These are phyloP conservation scores for Aurelia coerulea DNA, from an alignment of 30 jellyfish, hydroid and myxozoan species.

Conservation along the genomic window DNA sequence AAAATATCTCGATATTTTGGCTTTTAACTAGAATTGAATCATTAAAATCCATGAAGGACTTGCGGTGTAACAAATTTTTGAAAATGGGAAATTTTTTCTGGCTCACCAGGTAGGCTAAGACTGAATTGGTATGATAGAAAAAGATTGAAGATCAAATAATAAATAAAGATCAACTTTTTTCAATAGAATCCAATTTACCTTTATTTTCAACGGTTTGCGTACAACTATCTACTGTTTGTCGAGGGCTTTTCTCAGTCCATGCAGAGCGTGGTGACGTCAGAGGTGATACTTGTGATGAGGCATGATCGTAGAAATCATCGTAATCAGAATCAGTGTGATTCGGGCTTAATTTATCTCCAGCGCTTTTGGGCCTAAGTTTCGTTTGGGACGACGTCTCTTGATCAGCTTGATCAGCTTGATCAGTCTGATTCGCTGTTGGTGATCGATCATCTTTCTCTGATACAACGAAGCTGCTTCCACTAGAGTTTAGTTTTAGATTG, in stretches of 20 bases:
- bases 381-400: not conserved
- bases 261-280: constrained; percentile 69
- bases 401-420: no score
- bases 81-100: no score
- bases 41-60: no score
- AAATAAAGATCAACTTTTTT: no score
- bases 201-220: constrained; percentile 81
- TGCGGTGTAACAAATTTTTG: no score
- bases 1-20: no score
- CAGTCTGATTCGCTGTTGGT: not conserved
- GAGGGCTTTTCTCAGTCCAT: constrained; percentile 72
- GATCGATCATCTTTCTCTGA: constrained; percentile 16
- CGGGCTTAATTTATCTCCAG: constrained; percentile 45
- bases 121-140: no score
- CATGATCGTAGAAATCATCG: constrained; percentile 60
- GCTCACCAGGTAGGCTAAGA: no score
- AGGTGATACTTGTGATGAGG: constrained; percentile 72
- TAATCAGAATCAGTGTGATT: constrained; percentile 45
- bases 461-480: constrained; percentile 30
- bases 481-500: constrained; percentile 18
- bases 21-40: no score
- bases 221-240: constrained; percentile 65
- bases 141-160: no score
- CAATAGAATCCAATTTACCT: constrained; percentile 53
- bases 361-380: constrained; percentile 53